Base-by-base conservation (phyloP, 2,113 vertebrate species). In the Eurypyga helias region DNA sequence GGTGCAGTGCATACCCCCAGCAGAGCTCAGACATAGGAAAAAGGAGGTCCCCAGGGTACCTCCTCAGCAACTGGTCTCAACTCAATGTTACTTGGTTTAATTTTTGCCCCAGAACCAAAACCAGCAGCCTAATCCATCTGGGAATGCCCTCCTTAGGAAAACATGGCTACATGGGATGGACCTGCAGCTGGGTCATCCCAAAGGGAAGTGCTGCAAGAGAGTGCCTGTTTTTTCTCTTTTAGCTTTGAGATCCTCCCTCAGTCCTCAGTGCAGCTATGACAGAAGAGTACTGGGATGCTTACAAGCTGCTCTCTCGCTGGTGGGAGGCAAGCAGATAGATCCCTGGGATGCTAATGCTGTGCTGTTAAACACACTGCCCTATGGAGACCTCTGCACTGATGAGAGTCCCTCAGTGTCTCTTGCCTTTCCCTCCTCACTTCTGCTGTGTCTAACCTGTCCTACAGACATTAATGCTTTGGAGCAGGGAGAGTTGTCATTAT, bases 341-440 rank as follows among this genome's bases (percentile, higher is more conserved):
- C 64, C 43, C 45, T 36, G 69, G 31, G 11, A 20, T 61, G 60
- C 17, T 71, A 19, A 13, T 3, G 17, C 60, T 1, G 1, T 36
- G 38, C 38, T 48, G 9, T 19, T 16, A 28, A 61, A 55, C 48
- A 20, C 0, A 1, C 36, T 75, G 57, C 36, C 67, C 62, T 13
- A 1, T 11, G 24, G 65, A 78, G 36, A 5, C 1, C 3, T 3
- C 65, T 17, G 75, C 51, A 38, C 17, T 28, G 17, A 2, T 5
- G 17, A 16, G 45, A 41, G 14, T 45, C 18, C 26, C 41, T 36
- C 0, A 0, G 3, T 2, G 3, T 13, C 52, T 36, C 31, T 62
- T 66, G 41, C 7, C 62, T 76, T 83, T 41, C 29, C 6, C 12
- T 60, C 16, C 41, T 45, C 1, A 3, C 34, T n/a, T 55, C 5